Evolutionary conservation across 1,140 invertebrate genomes (phyloP).

Genomic region (Drosophila ananassae): DNA sequence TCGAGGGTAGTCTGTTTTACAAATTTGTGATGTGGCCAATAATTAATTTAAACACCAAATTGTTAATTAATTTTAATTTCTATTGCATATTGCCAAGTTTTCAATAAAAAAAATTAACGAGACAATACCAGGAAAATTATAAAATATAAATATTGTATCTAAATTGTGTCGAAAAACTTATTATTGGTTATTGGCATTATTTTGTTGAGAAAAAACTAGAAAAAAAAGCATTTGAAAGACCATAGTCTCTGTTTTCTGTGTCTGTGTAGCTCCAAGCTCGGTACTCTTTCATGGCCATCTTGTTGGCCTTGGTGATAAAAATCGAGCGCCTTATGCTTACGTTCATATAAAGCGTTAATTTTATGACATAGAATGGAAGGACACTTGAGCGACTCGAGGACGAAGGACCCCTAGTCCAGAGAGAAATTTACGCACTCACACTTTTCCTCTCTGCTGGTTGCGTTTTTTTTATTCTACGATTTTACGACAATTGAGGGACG

Average conservation of each 20-base stretch:
- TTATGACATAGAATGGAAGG: conserved; percentile 57
- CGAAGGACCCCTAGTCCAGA: conserved; percentile 16
- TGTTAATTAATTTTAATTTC: too few relatives aligned
- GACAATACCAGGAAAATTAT: too few relatives aligned
- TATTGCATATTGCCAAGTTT: too few relatives aligned
- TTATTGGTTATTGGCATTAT: too few relatives aligned
- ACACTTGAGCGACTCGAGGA: conserved; percentile 53
- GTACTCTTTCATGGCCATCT: conserved; percentile 37
- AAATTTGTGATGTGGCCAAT: too few relatives aligned
- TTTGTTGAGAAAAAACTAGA: neutral
- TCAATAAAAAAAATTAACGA: too few relatives aligned
- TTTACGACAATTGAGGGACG: conserved; percentile 39
- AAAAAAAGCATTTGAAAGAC: neutral
- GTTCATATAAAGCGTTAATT: conserved; percentile 73
- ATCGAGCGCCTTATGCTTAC: conserved; percentile 63
- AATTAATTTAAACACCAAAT: too few relatives aligned
- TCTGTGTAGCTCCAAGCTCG: conserved; percentile 7
- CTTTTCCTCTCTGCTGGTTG: conserved; percentile 5
- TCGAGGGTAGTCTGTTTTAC: too few relatives aligned
- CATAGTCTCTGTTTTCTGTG: conserved; percentile 4
- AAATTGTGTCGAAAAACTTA: too few relatives aligned
- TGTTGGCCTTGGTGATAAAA: conserved; percentile 52
- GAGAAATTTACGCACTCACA: conserved; percentile 63
- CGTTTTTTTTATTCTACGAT: conserved; percentile 28
- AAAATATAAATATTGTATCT: too few relatives aligned